phyloP scores from a whole-genome alignment of 2,797 vertebrate genomes.

The Meda fulgida region DNA sequence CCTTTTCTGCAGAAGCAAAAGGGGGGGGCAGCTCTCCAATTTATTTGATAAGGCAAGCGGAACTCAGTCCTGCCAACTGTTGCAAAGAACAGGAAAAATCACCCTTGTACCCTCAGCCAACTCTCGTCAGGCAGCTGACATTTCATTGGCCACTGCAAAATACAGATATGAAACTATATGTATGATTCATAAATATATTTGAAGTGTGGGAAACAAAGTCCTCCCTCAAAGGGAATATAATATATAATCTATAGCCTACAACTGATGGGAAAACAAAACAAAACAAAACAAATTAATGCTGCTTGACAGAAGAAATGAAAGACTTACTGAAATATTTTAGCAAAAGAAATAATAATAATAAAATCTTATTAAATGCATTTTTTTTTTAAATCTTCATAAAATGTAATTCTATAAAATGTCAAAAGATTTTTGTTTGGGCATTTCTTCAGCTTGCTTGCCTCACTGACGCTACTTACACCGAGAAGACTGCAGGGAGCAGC shows the following conservation, averaged over 20 bases:
- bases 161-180: conserved; percentile 27
- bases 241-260: neutral
- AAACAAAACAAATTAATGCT: neutral
- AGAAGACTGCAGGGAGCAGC: conserved; percentile 22
- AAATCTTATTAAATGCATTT: too few species aligned
- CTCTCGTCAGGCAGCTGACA: conserved; percentile 62
- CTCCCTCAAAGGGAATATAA: neutral
- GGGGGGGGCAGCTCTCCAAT: conserved; percentile 76
- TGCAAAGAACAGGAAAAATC: conserved; percentile 64
- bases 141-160: conserved; percentile 64
- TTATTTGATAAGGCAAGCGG: conserved; percentile 78
- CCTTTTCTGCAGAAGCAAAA: conserved; percentile 71
- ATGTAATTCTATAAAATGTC: neutral
- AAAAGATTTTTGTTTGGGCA: neutral
- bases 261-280: neutral
- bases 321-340: neutral
- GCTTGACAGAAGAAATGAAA: neutral
- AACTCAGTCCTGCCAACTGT: conserved; percentile 74
- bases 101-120: conserved; percentile 58
- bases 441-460: neutral
- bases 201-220: neutral
- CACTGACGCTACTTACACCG: conserved; percentile 9
- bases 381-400: neutral
- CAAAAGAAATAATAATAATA: neutral
- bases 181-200: conserved; percentile 1